Percentiles rank a stretch among this genome's conserved stretches.
Evolutionary conservation across 2,113 vertebrate genomes (phyloP).

Genomic region (Calyptomena viridis): DNA sequence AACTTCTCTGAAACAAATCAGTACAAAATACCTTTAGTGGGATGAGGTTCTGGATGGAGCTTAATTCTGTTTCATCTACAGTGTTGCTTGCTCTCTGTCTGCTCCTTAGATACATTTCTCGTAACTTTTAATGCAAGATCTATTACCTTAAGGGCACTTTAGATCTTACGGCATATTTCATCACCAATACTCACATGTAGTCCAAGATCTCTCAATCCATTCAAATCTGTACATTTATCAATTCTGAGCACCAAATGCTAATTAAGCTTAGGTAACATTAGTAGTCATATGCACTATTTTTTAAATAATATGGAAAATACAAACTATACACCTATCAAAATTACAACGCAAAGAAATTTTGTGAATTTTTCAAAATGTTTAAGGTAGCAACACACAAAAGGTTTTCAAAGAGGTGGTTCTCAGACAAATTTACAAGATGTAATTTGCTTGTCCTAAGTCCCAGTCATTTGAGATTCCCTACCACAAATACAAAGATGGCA

Average conservation of each 20-base stretch:
- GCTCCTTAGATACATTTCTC: not conserved
- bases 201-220: not conserved
- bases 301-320: not conserved
- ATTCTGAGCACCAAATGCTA: not conserved
- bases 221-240: not conserved
- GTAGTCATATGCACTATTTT: not conserved
- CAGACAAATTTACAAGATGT: not conserved
- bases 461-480: not conserved
- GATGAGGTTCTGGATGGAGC: not conserved
- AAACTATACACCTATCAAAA: not conserved
- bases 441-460: not conserved
- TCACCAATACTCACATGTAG: not conserved
- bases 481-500: not conserved
- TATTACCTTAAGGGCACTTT: not conserved
- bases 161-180: not conserved
- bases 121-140: not conserved
- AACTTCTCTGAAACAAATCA: not conserved
- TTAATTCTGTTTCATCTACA: not conserved
- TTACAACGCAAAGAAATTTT: not conserved
- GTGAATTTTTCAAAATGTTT: not conserved
- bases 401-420: not conserved
- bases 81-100: not conserved
- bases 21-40: not conserved
- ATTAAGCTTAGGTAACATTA: not conserved
- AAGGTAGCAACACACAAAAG: not conserved